phyloP scores from a whole-genome alignment of 1,140 invertebrate genomes.

The Diorhabda sublineata region DNA sequence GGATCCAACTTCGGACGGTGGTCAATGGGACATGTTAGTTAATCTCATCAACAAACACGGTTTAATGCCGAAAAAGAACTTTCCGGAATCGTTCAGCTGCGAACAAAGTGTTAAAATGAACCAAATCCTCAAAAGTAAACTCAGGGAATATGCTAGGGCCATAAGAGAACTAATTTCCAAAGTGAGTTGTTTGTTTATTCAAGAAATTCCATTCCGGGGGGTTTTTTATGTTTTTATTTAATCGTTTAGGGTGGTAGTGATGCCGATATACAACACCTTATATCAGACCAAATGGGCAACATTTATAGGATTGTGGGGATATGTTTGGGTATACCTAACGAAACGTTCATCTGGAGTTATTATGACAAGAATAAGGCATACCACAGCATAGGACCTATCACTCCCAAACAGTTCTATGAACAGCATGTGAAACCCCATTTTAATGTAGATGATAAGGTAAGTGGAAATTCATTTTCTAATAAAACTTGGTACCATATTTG shows the following conservation, averaged over 20 bases:
- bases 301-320: slow-evolving; percentile 82
- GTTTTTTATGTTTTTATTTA: neutral
- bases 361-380: slow-evolving; percentile 83
- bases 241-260: slow-evolving; percentile 46
- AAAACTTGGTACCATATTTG: too few species aligned
- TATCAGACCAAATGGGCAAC: slow-evolving; percentile 65
- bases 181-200: slow-evolving; percentile 31
- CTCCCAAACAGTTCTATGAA: slow-evolving; percentile 77
- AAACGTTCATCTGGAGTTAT: slow-evolving; percentile 80
- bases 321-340: slow-evolving; percentile 73
- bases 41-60: slow-evolving; percentile 85
- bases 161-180: slow-evolving; percentile 60
- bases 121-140: slow-evolving; percentile 72
- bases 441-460: slow-evolving; percentile 79
- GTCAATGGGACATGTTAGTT: slow-evolving; percentile 89
- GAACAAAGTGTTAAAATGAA: slow-evolving; percentile 72
- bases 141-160: slow-evolving; percentile 76
- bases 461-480: slow-evolving; percentile 6
- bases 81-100: slow-evolving; percentile 76
- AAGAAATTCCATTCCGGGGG: too few species aligned
- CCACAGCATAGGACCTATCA: slow-evolving; percentile 69
- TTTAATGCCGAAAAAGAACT: slow-evolving; percentile 81
- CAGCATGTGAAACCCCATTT: slow-evolving; percentile 73
- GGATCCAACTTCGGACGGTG: slow-evolving; percentile 79
- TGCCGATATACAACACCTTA: slow-evolving; percentile 54